Evolutionary conservation across 2,888 invertebrate species (phyloP).

Genomic region (Caenorhabditis virilis): DNA sequence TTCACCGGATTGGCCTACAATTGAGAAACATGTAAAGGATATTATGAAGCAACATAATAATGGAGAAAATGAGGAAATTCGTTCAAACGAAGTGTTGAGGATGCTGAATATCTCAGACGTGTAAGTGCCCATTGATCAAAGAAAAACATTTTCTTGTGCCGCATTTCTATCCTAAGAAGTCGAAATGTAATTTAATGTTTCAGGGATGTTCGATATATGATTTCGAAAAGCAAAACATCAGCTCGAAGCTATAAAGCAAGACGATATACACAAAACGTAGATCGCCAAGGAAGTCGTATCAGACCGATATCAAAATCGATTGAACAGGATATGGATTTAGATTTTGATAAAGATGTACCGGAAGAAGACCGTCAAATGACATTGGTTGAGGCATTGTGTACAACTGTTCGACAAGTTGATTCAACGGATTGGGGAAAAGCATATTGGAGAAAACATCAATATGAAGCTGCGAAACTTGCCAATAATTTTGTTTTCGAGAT

Average conservation of each 20-base stretch:
- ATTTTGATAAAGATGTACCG: slow-evolving; percentile 8
- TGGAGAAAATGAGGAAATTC: slow-evolving; percentile 5
- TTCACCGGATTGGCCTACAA: background rate
- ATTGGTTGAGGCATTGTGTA: slow-evolving; percentile 34
- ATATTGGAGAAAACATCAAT: slow-evolving; percentile 15
- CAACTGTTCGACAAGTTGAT: slow-evolving; percentile 25
- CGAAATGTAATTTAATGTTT: slow-evolving; percentile 1
- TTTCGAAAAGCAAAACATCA: slow-evolving; percentile 10
- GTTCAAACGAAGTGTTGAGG: slow-evolving; percentile 9
- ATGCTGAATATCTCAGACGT: slow-evolving; percentile 13
- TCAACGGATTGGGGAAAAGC: slow-evolving; percentile 13
- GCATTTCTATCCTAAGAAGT: no score
- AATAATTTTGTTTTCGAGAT: slow-evolving; percentile 5
- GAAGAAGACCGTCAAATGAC: slow-evolving; percentile 27
- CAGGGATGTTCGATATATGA: slow-evolving; percentile 33
- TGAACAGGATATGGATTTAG: slow-evolving; percentile 1
- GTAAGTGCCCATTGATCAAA: no score
- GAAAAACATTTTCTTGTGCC: no score
- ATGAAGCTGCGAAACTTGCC: background rate
- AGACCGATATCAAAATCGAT: slow-evolving; percentile 10
- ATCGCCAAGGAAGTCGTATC: slow-evolving; percentile 21
- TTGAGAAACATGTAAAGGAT: slow-evolving; percentile 3
- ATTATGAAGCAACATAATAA: slow-evolving; percentile 11
- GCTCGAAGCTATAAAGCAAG: slow-evolving; percentile 3
- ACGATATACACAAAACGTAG: slow-evolving; percentile 9